A percentile compares a stretch with the other conserved stretches of the same genome.
phyloP scores from a whole-genome alignment of 1,140 invertebrate genomes.

The Drosophila dunni region DNA sequence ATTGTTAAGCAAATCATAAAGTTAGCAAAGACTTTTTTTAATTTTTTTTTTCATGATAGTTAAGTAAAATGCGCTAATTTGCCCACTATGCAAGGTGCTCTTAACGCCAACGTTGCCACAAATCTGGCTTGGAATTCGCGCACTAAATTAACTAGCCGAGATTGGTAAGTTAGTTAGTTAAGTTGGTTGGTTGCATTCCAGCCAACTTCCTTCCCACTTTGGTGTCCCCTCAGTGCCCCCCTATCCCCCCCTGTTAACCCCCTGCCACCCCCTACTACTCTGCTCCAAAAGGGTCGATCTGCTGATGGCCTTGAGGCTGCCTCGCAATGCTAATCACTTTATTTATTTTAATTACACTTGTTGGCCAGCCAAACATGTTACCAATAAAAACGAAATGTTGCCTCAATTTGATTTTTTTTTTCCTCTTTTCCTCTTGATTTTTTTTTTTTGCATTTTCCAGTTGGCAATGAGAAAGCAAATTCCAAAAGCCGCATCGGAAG shows the following conservation, averaged over 20 bases:
- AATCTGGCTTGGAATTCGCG: conserved; percentile 24
- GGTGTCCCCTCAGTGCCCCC: neutral
- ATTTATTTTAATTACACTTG: conserved; percentile 38
- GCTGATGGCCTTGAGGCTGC: conserved; percentile 31
- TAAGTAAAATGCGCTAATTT: too few species aligned
- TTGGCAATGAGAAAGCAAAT: conserved; percentile 71
- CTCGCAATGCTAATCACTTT: conserved; percentile 29
- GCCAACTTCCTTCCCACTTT: neutral
- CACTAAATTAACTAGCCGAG: conserved; percentile 20
- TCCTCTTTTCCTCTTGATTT: too few species aligned
- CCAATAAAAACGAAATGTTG: conserved; percentile 76
- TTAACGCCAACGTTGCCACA: neutral
- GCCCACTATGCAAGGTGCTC: neutral
- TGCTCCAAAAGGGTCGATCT: conserved; percentile 3
- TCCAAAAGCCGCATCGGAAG: conserved; percentile 40
- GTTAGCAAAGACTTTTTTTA: neutral
- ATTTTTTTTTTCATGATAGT: too few species aligned
- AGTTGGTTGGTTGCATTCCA: conserved; percentile 2
- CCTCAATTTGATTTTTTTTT: neutral
- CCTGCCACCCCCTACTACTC: neutral
- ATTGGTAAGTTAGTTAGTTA: conserved; percentile 6
- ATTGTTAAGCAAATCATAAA: neutral
- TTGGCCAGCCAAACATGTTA: conserved; percentile 64
- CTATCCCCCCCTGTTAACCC: neutral
- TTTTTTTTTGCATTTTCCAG: too few species aligned